phyloP scores from a whole-genome alignment of 2,888 invertebrate species.

The Drosophila leonis region DNA sequence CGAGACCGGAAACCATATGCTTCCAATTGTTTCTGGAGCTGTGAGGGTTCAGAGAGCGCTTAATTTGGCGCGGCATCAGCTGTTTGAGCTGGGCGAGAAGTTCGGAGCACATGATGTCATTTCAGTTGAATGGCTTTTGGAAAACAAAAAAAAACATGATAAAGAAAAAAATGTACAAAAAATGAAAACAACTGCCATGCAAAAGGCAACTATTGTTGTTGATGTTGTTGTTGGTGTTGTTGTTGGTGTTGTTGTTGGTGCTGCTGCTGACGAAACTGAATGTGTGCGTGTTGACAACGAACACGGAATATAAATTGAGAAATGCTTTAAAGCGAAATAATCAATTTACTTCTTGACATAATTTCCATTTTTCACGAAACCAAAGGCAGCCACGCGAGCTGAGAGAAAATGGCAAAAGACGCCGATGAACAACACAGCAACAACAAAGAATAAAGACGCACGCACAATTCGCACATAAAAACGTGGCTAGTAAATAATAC shows the following conservation, averaged over 20 bases:
- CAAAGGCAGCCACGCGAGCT: constrained; percentile 73
- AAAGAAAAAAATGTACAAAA: constrained; percentile 17
- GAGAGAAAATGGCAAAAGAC: constrained; percentile 43
- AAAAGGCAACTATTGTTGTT: constrained; percentile 63
- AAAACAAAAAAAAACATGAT: constrained; percentile 25
- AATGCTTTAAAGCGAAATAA: constrained; percentile 85
- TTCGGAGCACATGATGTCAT: constrained; percentile 81
- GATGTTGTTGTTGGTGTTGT: constrained; percentile 43
- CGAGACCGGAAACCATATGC: constrained; percentile 76
- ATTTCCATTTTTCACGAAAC: constrained; percentile 84
- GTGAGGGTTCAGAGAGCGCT: constrained; percentile 56
- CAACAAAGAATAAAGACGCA: constrained; percentile 27
- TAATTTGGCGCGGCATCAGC: constrained; percentile 76
- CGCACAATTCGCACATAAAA: constrained; percentile 74
- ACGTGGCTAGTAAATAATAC: constrained; percentile 31
- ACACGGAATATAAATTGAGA: constrained; percentile 84
- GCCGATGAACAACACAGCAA: constrained; percentile 22
- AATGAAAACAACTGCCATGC: constrained; percentile 54
- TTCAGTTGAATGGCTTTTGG: constrained; percentile 78
- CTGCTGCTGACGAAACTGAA: constrained; percentile 71
- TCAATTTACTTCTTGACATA: constrained; percentile 85
- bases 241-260: constrained; percentile 29
- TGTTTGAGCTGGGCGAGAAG: constrained; percentile 50
- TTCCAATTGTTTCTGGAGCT: constrained; percentile 32
- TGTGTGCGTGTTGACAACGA: constrained; percentile 80